Base-by-base conservation (phyloP, 1,140 invertebrate genomes). In the Drosophila pandora region DNA sequence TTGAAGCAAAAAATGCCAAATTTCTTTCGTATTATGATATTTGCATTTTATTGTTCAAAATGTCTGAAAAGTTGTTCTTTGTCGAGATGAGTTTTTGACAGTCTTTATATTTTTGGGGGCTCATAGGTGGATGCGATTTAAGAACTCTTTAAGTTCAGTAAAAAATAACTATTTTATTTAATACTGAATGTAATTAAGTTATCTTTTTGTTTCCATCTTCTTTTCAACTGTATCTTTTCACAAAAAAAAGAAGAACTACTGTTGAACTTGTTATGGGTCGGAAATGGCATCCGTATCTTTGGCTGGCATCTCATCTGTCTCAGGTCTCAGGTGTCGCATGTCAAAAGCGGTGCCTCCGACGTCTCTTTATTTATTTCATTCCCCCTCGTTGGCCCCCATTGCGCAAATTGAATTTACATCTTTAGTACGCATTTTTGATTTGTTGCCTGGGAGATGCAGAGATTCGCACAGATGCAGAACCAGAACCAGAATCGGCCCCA, bases 381-480 rank as follows among this genome's bases (percentile, higher is more conserved):
- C 41, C 43, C 50, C 22, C 12, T 47, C 17, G 12, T 37, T 34
- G 56, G 53, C 61, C 13, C 50, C 34, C 13, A 34, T 56, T 53
- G 70, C 58, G 34, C 68, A 88, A 88, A 88, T 88, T 88, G 76
- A 88, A 87, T 88, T 88, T 87, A 68, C 68, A 79, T 87, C 83
- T 83, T 87, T 87, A 88, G 76, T 79, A 81, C 83, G 78, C 83
- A 88, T 83, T 88, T 88, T 88, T 88, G 84, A 88, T 83, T 88
- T 88, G 83, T 79, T 32, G 47, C 39, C 21, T n/a, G 52, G 34
- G 21, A 69, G 59, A 57, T 56, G 52, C 45, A 34, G 68, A 59
- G 81, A 65, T 61, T 53, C 56, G 63, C 79, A 59, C 57, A 49
- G 39, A 76, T 57, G 50, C 56, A 74, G 49, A 37, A 58, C 28